Percentiles rank a stretch among this genome's conserved stretches.
These are phyloP conservation scores for Babyrousa celebensis DNA, from an alignment of 2,797 vertebrate genomes.

Conservation along the genomic window DNA sequence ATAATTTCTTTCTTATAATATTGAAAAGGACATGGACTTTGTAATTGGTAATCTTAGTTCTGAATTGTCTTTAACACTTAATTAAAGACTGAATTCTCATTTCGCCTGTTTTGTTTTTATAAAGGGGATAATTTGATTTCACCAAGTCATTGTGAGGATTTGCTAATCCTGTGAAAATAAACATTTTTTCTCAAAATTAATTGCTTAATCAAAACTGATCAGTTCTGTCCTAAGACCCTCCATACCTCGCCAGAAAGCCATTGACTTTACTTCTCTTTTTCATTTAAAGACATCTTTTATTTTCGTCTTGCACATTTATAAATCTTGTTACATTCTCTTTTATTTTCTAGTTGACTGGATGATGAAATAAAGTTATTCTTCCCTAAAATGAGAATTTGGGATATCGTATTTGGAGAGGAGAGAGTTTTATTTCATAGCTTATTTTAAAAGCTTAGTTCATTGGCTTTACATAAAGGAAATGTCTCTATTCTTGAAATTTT, in stretches of 20 bases:
- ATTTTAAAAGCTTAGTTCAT: constrained; percentile 46
- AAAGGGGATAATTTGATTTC: not conserved
- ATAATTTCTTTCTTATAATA: not conserved
- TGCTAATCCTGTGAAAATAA: not conserved
- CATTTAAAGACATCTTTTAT: constrained; percentile 30
- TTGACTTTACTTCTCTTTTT: constrained; percentile 33
- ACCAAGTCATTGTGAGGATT: constrained; percentile 33
- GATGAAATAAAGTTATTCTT: constrained; percentile 51
- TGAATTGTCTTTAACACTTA: not conserved
- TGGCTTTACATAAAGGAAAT: not conserved
- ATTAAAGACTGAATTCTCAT: too few relatives aligned
- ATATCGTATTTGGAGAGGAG: not conserved
- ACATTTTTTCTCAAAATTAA: not conserved
- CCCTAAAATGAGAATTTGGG: not conserved
- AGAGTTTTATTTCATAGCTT: constrained; percentile 52
- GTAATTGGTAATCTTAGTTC: not conserved
- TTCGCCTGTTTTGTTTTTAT: constrained; percentile 21
- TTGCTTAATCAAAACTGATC: not conserved
- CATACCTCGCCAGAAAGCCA: not conserved
- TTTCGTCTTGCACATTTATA: not conserved
- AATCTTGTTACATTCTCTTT: constrained; percentile 1
- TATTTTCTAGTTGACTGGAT: constrained; percentile 33
- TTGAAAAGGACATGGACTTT: constrained; percentile 36
- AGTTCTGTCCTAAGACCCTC: not conserved
- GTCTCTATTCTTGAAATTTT: constrained; percentile 58